Evolutionary conservation across 2,113 vertebrate genomes (phyloP).

Genomic region (Podarcis raffonei): DNA sequence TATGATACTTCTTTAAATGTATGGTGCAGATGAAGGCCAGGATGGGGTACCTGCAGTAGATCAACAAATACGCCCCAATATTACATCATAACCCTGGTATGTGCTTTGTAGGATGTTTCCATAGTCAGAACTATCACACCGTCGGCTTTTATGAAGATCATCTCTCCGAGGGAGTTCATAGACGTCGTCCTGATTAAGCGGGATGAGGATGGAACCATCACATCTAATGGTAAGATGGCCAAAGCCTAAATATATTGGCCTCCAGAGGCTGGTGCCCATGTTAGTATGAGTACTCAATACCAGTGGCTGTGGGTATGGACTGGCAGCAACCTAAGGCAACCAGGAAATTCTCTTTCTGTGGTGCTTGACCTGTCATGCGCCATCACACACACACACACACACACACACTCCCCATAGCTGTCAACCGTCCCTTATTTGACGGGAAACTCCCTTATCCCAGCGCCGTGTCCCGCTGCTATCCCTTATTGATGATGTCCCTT

Average conservation of each 20-base stretch:
- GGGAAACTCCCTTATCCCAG: too few species aligned
- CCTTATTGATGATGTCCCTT: too few species aligned
- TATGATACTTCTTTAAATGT: too few species aligned
- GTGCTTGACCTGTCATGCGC: too few species aligned
- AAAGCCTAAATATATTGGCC: fast-evolving
- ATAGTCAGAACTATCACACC: conserved; percentile 89
- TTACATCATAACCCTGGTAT: neutral
- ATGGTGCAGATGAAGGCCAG: too few species aligned
- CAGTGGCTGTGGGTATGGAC: neutral
- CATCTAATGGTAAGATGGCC: conserved; percentile 84
- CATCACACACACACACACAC: too few species aligned
- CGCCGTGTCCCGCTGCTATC: too few species aligned
- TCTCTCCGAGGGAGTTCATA: conserved; percentile 93
- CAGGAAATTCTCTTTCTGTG: neutral
- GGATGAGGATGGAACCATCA: conserved; percentile 86
- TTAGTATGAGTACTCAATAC: too few species aligned
- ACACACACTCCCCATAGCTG: too few species aligned
- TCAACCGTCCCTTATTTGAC: too few species aligned
- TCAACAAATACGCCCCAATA: neutral
- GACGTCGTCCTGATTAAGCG: conserved; percentile 86
- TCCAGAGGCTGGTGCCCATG: neutral
- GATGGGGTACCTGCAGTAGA: neutral
- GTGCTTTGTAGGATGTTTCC: conserved; percentile 76
- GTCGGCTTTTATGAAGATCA: conserved; percentile 91
- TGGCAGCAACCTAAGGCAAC: neutral